phyloP scores from a whole-genome alignment of 1,140 invertebrate genomes.

The Aphidius ervi region DNA sequence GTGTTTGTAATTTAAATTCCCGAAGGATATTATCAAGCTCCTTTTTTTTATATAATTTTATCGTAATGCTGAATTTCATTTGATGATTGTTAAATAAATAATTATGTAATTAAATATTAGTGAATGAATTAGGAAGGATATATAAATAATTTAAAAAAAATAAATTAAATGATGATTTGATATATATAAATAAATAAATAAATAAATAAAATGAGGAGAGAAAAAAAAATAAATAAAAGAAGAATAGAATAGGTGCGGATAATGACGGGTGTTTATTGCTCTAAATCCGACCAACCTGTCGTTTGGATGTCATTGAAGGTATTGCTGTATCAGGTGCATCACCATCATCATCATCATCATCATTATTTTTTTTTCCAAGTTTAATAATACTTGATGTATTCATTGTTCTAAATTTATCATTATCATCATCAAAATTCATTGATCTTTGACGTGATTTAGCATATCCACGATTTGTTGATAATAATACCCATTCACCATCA shows the following conservation, averaged over 20 bases:
- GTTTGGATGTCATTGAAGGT: conserved; percentile 43
- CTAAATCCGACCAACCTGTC: conserved; percentile 44
- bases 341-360: conserved; percentile 11
- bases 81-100: no score
- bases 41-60: no score
- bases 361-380: conserved; percentile 48
- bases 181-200: background rate
- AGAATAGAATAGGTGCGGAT: background rate
- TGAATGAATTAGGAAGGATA: background rate
- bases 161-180: background rate
- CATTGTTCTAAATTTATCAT: conserved; percentile 13
- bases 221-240: conserved; percentile 1
- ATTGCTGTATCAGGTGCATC: conserved; percentile 27
- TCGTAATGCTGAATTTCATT: no score
- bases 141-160: background rate
- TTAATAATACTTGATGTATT: conserved; percentile 45
- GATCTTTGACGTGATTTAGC: conserved; percentile 49
- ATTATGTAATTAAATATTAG: background rate
- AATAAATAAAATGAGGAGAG: background rate
- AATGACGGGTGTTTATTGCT: background rate
- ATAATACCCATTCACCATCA: conserved; percentile 70
- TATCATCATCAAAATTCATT: conserved; percentile 49
- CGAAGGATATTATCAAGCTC: background rate
- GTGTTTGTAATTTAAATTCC: background rate
- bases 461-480: conserved; percentile 74